phyloP scores from a whole-genome alignment of 2,113 vertebrate genomes.

The Elephantulus edwardii region DNA sequence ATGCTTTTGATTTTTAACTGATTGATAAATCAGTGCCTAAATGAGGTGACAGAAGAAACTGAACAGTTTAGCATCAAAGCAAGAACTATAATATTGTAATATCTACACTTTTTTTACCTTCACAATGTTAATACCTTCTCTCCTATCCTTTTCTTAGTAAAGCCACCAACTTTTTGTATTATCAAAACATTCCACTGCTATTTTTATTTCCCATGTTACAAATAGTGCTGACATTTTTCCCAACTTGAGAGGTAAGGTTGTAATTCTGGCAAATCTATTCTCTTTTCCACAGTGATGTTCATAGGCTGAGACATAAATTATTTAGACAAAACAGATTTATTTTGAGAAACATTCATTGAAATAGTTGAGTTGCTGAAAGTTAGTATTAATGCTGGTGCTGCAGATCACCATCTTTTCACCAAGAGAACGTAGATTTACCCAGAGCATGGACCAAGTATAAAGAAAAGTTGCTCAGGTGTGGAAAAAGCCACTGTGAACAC shows the following conservation, averaged over 20 bases:
- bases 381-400: background rate
- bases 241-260: background rate
- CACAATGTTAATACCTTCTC: background rate
- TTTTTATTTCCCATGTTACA: background rate
- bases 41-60: background rate
- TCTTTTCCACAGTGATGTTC: background rate
- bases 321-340: background rate
- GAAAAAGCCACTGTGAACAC: background rate
- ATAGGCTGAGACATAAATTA: background rate
- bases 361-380: background rate
- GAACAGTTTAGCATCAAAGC: slow-evolving; percentile 11
- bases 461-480: background rate
- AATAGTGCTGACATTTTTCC: background rate
- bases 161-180: slow-evolving; percentile 25
- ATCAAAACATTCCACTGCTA: background rate
- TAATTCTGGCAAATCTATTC: background rate
- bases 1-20: slow-evolving; percentile 27
- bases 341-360: background rate
- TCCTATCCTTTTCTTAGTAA: background rate
- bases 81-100: background rate
- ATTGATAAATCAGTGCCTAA: slow-evolving; percentile 60
- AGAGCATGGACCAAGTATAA: background rate
- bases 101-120: background rate
- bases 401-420: background rate
- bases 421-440: background rate